Base-by-base conservation (phyloP, 2,888 invertebrate genomes). In the Acrobeloides nanus region DNA sequence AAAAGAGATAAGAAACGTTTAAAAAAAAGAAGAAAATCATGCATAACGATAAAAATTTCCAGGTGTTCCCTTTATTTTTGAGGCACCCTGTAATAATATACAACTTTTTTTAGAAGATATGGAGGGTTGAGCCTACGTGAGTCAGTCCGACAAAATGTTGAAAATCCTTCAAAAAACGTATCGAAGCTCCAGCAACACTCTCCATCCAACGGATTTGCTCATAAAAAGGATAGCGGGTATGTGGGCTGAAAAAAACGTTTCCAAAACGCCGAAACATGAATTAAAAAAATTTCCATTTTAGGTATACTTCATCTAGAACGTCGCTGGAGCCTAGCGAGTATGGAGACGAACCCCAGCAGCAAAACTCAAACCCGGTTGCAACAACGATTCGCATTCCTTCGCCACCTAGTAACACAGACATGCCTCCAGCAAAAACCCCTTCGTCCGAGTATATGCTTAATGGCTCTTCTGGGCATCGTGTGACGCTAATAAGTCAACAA, bases 261-360 rank as follows among this genome's bases (percentile, higher is more conserved):
- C 3, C 8, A 6, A n/a, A n/a, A 21, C 26, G 31, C 4, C 29
- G 5, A 12, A 12, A 17, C 12, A 32, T 15, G 2, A 12, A 56
- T 42, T 46, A 42, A 20, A 41, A 54, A 21, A 12, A 24, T 21
- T 15, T 29, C 20, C 17, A 18, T 48, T 56, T 17, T 34, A 71
- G 72, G 18, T 73, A 74, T 57, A 72, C 73, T 1, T 74, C 74
- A 10, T 73, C 73, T 8, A 45, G 73, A 20, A 73, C 71, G 7
- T 68, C 68, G 5, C 50, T 73, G 41, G 73, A 73, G 51, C 73
- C 72, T 7, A 66, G 64, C 24, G 73, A 73, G 43, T 68, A 58
- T 43, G 64, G 65, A 8, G 73, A 73, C 33, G 56, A 61, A 54
- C 35, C 23, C 34, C 18, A 17, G 32, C 10, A 15, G 21, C 18